Percentiles rank a stretch among this genome's conserved stretches.
Conservation (phyloP, 2,888 invertebrate genomes). For the Hypena proboscidalis region DNA sequence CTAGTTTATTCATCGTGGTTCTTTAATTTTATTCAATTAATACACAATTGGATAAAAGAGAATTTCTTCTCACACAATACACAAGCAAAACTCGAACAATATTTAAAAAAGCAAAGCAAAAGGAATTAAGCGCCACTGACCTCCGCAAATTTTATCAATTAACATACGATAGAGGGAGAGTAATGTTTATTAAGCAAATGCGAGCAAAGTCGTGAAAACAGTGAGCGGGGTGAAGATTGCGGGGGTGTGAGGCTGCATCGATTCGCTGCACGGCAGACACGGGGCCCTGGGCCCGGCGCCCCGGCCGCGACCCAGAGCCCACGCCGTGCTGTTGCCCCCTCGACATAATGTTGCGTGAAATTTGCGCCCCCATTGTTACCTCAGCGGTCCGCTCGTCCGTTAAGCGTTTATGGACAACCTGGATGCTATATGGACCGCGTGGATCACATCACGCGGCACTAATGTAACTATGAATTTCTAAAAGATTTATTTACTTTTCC, state of each 20-base stretch:
- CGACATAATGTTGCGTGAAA: constrained; percentile 82
- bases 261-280: constrained; percentile 66
- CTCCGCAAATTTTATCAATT: neutral
- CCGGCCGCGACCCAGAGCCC: constrained; percentile 38
- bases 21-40: too few species aligned
- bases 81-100: too few species aligned
- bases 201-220: constrained; percentile 48
- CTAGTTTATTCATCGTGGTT: too few species aligned
- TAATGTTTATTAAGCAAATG: constrained; percentile 24
- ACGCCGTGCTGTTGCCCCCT: constrained; percentile 45
- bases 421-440: constrained; percentile 60
- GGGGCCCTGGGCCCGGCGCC: constrained; percentile 37
- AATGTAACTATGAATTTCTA: neutral
- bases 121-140: too few species aligned
- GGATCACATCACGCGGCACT: constrained; percentile 36
- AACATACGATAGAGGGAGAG: constrained; percentile 8
- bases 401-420: constrained; percentile 60
- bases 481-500: too few species aligned
- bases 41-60: too few species aligned
- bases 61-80: too few species aligned
- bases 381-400: constrained; percentile 60
- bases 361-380: constrained; percentile 75
- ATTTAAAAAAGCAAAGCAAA: too few species aligned
- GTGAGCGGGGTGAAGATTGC: constrained; percentile 42
- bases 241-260: constrained; percentile 72